Conservation (phyloP, 2,113 vertebrate genomes). For the Dipodomys ordii region DNA sequence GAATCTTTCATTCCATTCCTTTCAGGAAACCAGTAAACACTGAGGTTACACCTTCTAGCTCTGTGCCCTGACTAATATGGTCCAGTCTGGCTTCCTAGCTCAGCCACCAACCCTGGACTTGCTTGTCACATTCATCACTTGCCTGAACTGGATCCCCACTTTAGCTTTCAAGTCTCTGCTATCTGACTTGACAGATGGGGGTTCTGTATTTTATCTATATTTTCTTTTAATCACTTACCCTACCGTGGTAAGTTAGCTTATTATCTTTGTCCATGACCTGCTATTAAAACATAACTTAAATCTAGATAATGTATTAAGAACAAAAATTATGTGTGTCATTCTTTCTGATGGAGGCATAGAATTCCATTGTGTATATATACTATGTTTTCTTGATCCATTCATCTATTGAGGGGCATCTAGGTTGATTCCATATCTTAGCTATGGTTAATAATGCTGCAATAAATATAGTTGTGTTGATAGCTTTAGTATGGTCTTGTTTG, state of each 20-base stretch:
- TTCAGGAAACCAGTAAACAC: not conserved
- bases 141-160: too few relatives aligned
- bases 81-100: not conserved
- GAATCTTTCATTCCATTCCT: not conserved
- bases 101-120: not conserved
- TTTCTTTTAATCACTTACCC: not conserved
- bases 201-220: not conserved
- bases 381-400: too few relatives aligned
- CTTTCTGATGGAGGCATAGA: too few relatives aligned
- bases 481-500: too few relatives aligned
- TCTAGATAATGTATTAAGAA: not conserved
- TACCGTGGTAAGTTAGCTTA: not conserved
- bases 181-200: not conserved
- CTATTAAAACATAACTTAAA: not conserved
- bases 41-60: not conserved
- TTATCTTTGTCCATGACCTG: not conserved
- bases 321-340: not conserved
- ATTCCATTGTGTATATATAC: too few relatives aligned
- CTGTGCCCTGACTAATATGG: not conserved
- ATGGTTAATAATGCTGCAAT: too few relatives aligned
- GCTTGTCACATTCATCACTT: too few relatives aligned
- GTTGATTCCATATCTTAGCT: too few relatives aligned
- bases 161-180: not conserved
- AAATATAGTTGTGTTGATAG: too few relatives aligned
- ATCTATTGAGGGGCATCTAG: too few relatives aligned